Percentiles rank a stretch among this genome's conserved stretches.
phyloP scores from a whole-genome alignment of 2,888 invertebrate genomes.

The Nomada fucata region DNA sequence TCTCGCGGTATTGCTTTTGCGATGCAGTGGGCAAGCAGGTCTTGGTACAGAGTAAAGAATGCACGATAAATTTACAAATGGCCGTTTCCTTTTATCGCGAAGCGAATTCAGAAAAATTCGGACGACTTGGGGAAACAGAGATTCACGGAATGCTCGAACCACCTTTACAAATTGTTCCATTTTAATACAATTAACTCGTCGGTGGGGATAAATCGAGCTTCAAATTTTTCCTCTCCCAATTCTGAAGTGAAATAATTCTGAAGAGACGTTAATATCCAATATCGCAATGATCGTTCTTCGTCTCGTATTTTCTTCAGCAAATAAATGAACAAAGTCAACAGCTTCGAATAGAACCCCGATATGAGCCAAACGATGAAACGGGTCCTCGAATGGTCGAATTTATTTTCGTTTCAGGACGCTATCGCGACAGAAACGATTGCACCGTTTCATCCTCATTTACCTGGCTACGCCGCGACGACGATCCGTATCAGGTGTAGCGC shows the following conservation, averaged over 20 bases:
- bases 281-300: background rate
- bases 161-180: background rate
- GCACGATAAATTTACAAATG: slow-evolving; percentile 2
- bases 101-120: slow-evolving; percentile 1
- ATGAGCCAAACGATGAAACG: slow-evolving; percentile 6
- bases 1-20: background rate
- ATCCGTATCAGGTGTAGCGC: slow-evolving; percentile 25
- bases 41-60: background rate
- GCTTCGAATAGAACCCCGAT: background rate
- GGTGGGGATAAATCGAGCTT: too few relatives aligned
- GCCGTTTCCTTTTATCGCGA: background rate
- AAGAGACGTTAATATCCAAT: too few relatives aligned
- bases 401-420: slow-evolving; percentile 39
- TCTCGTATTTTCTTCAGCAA: background rate
- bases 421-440: slow-evolving; percentile 52
- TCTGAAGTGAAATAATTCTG: too few relatives aligned
- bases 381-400: slow-evolving; percentile 34
- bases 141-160: background rate
- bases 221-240: too few relatives aligned
- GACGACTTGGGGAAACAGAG: too few relatives aligned
- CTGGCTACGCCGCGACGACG: background rate
- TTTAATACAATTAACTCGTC: background rate
- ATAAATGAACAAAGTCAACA: background rate
- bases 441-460: slow-evolving; percentile 46
- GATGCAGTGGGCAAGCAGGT: background rate